Base-by-base conservation (phyloP, 2,797 vertebrate genomes). In the Prionace glauca region DNA sequence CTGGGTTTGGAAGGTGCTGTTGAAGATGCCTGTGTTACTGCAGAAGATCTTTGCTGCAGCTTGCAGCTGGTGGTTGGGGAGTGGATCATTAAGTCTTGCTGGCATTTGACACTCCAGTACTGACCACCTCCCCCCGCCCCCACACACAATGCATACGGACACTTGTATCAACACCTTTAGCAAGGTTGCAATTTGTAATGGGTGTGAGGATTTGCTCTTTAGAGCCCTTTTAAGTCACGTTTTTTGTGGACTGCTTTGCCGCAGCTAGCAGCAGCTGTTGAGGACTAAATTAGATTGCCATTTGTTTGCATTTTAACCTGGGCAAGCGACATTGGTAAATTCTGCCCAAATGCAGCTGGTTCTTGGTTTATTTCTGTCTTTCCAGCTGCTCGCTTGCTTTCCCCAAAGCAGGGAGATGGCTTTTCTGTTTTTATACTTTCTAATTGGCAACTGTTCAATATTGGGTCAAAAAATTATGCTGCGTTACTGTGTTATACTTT, bases 341-440 rank as follows among this genome's bases (percentile, higher is more conserved):
- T 97, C 96, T 96, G 97, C 95, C 94, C n/a, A 96, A 95, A 96
- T 97, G 97, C 98, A 97, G 97, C 97, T 97, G 97, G 97, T 96
- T 95, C 95, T 10, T 95, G 96, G 96, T 97, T 97, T 98, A 98
- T 98, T 98, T 98, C 97, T 97, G 97, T 96, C 96, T 96, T 96
- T 96, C 97, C 98, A 98, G 98, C 98, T 98, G 98, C 98, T 97
- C 95, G 20, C 65, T 41, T 94, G 45, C 71, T 60, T 24, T 29
- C 71, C 29, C 93, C 71, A 50, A 60, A 74, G 18, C 71, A 74
- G 71, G 45, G 50, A 36, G 65, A 92, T 92, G n/a, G 20, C 10
- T 77, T 69, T 74, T 32, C 93, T 69, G 32, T 94, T 77, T 32
- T n/a, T 20, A 14, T 95, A 18, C 71, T 60, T 77, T 74, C 2